Conservation (phyloP, 2,113 vertebrate species). For the Caranx melampygus region DNA sequence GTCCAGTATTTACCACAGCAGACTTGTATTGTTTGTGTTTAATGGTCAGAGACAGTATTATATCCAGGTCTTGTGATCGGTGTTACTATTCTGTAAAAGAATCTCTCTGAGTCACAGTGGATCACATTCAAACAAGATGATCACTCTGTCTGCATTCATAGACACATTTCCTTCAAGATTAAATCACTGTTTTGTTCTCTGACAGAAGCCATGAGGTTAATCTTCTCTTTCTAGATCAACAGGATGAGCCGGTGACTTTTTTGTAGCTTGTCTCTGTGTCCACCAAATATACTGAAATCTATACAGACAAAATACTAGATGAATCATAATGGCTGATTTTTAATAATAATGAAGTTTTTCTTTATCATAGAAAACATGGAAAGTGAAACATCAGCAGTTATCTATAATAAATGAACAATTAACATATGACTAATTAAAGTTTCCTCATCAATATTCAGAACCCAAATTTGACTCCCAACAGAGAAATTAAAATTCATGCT, state of each 20-base stretch:
- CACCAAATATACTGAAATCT: not conserved
- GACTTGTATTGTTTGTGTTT: too few relatives aligned
- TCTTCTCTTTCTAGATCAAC: slow-evolving; percentile 3
- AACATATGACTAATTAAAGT: too few relatives aligned
- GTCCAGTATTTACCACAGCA: too few relatives aligned
- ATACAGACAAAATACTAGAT: not conserved
- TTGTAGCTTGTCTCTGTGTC: not conserved
- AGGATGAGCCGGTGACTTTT: not conserved
- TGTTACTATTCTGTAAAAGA: not conserved
- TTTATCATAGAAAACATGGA: not conserved
- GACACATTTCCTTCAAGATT: slow-evolving; percentile 16
- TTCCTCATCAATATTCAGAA: not conserved
- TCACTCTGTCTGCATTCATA: not conserved
- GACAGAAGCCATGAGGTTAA: not conserved
- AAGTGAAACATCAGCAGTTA: not conserved
- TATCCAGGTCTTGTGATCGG: too few relatives aligned
- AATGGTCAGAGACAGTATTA: too few relatives aligned
- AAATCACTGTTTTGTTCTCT: slow-evolving; percentile 13
- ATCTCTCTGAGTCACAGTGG: not conserved
- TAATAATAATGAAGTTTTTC: not conserved
- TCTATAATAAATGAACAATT: not conserved
- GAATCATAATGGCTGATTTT: not conserved
- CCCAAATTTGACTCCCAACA: too few relatives aligned
- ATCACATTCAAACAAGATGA: slow-evolving; percentile 19
- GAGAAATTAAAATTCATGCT: too few relatives aligned